A percentile compares a stretch with the other conserved stretches of the same genome.
Conservation (phyloP, 1,140 invertebrate genomes). For the Pogonus chalceus region DNA sequence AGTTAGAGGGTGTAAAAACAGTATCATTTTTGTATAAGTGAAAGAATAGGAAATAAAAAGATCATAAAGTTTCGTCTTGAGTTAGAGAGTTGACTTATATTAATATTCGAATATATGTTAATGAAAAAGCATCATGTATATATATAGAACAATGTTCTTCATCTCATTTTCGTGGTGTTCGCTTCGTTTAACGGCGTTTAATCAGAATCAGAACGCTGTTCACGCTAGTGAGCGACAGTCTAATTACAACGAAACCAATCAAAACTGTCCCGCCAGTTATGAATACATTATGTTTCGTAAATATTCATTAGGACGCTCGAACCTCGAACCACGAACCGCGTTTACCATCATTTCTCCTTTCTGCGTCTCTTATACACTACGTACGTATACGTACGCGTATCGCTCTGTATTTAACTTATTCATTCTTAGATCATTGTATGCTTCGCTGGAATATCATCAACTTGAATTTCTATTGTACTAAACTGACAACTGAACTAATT, state of each 20-base stretch:
- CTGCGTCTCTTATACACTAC: no score
- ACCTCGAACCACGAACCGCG: not conserved
- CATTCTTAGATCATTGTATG: not conserved
- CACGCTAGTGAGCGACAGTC: not conserved
- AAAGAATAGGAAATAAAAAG: no score
- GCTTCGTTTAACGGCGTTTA: not conserved
- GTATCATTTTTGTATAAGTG: no score
- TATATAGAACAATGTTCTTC: no score
- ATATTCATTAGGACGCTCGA: not conserved
- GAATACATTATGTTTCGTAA: not conserved
- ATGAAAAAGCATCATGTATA: no score
- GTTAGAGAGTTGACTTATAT: no score
- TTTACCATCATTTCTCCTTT: no score
- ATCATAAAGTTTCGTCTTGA: no score
- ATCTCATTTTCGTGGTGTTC: no score
- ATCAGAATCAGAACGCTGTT: not conserved
- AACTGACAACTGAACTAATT: not conserved
- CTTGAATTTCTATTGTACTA: not conserved
- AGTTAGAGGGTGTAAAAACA: no score
- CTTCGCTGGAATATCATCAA: not conserved
- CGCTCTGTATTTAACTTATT: not conserved
- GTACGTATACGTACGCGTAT: not conserved
- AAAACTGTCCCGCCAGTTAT: not conserved
- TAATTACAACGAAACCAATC: conserved; percentile 1
- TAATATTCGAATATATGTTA: no score